Base-by-base conservation (phyloP, 2,888 invertebrate species). In the Himalopsyche anomala region DNA sequence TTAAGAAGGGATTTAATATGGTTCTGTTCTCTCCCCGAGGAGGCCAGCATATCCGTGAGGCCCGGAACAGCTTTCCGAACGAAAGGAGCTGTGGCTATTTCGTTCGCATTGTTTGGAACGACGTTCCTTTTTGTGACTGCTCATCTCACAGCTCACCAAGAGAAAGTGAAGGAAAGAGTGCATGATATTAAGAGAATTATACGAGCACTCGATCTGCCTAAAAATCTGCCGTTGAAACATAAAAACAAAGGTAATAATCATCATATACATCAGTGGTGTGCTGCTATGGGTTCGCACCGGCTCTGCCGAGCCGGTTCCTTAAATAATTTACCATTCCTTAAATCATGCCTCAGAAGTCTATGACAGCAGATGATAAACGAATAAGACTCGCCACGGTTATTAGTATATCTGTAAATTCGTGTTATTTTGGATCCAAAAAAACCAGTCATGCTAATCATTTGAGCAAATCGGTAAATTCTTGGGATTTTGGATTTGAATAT, bases 41-140 rank as follows among this genome's bases (percentile, higher is more conserved):
- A 98, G 89, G 96, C 96, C 0, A 96, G 95, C 89, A 94, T 98
- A 87, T 97, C 98, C 1, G 98, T 98, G 0, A 94, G 99, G 89
- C 96, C 98, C 0, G 98, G 98, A 0, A 96, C 97, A 9, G 97
- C 98, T 0, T 97, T 97, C 91, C 94, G 97, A 87, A 98, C 99
- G 42, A 99, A 99, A 93, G 99, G 99, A 5, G 99, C 98, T 0
- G 96, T 99, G 0, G 99, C 97, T 0, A 96, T 98, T 89, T 96
- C 96, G 5, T 97, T 99, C 90, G 96, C 97, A 89, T 92, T 99
- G 5, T 99, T 99, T 90, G 99, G 99, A 17, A 98, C 99, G 0
- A 97, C 98, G 15, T 97, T 99, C 91, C 94, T 99, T 6, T 99
- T 99, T 90, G 96, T 99, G 5, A 98, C 98, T 79, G 98, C 98